Base-by-base conservation (phyloP, 2,113 vertebrate genomes). In the Sebastes schlegelii region DNA sequence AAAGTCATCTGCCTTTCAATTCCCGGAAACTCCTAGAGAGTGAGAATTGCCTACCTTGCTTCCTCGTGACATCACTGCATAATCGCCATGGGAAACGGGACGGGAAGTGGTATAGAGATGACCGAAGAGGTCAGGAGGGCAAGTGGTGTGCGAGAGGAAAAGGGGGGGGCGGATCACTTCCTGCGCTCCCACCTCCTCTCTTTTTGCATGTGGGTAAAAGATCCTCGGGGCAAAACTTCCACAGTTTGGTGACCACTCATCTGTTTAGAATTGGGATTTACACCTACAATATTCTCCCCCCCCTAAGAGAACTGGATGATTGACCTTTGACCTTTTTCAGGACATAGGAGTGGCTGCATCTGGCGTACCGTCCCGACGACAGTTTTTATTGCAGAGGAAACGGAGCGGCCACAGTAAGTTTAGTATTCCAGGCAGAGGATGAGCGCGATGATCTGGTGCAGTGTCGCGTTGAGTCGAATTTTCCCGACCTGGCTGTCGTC, bases 1-100 rank as follows among this genome's bases (percentile, higher is more conserved):
- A 60, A 77, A 89, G 78, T 88, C 62, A 13, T 74, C 51, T 43
- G 60, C 61, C 26, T 64, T 88, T 91, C 87, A 90, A 91, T 90
- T 57, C 70, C 77, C 49, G 85, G 91, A 93, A 92, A 75, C 83
- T 78, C 61, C 57, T 78, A 1, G 52, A 51, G 73, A 89, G 78
- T 5, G 40, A 73, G 61, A 79, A 64, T 77, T 8, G 48, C 46
- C 80, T 86, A 63, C 69, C 82, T 81, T 2, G 17, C 77, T 90
- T 91, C 86, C 88, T 78, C 1, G 8, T 89, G 87, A 91, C 90
- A 90, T 91, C 86, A 89, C 42, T 16, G 54, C 10, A 1, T 55
- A 52, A 83, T 72, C 57, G 6, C 43, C 74, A 84, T 88, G 79
- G 89, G 90, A 92, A 91, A 86, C 67, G 3, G 78, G 83, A 79